phyloP scores from a whole-genome alignment of 2,888 invertebrate species.

The Zeuzera pyrina region DNA sequence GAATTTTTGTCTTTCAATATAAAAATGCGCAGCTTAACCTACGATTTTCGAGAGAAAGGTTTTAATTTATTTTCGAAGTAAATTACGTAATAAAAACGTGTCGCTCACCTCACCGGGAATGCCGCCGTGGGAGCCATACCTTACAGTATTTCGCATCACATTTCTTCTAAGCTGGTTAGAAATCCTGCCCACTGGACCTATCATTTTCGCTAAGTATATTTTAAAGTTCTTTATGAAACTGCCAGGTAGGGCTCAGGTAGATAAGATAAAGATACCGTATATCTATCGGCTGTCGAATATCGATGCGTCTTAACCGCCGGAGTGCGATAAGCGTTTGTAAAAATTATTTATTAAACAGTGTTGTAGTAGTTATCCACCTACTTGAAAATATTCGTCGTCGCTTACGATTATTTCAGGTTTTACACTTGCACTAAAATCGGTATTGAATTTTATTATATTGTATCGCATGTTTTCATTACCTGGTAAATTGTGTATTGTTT shows the following conservation, averaged over 20 bases:
- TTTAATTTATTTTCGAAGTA: slow-evolving; percentile 10
- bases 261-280: slow-evolving; percentile 35
- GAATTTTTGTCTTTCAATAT: too few relatives aligned
- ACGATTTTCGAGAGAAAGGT: too few relatives aligned
- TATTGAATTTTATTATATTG: too few relatives aligned
- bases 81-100: slow-evolving; percentile 33
- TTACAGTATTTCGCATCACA: slow-evolving; percentile 44
- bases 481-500: too few relatives aligned
- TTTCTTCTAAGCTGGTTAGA: slow-evolving; percentile 43
- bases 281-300: slow-evolving; percentile 23
- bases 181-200: slow-evolving; percentile 52
- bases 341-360: too few relatives aligned
- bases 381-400: too few relatives aligned
- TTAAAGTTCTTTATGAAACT: slow-evolving; percentile 1
- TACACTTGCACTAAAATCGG: too few relatives aligned
- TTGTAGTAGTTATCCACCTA: too few relatives aligned
- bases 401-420: too few relatives aligned
- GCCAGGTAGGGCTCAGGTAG: slow-evolving; percentile 17
- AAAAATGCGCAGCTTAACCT: too few relatives aligned
- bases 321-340: slow-evolving; percentile 31
- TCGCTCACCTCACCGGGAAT: slow-evolving; percentile 51
- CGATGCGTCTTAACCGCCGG: slow-evolving; percentile 23
- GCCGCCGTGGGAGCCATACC: slow-evolving; percentile 56
- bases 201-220: slow-evolving; percentile 37
- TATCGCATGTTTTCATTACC: too few relatives aligned